These are phyloP conservation scores for Leptosomus discolor DNA, from an alignment of 2,113 vertebrate species.

Conservation along the genomic window DNA sequence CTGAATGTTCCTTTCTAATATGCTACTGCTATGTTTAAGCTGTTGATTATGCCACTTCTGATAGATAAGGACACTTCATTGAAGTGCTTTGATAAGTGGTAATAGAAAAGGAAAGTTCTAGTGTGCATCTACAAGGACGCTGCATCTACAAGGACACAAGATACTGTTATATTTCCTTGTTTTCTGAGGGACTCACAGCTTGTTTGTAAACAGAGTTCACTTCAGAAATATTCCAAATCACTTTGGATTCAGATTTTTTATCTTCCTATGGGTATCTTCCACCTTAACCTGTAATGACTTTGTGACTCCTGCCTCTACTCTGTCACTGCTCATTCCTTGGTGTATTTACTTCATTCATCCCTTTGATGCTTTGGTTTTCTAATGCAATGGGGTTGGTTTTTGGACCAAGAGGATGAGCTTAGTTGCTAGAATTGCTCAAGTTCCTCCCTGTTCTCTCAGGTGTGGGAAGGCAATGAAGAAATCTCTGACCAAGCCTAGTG, in stretches of 20 bases:
- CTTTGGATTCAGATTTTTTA: background rate
- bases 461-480: background rate
- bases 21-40: background rate
- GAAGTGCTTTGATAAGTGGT: conserved; percentile 37
- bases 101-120: conserved; percentile 4
- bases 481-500: background rate
- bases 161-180: background rate
- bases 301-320: background rate
- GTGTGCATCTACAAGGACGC: background rate
- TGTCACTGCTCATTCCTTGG: background rate
- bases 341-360: background rate
- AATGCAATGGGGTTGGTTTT: background rate
- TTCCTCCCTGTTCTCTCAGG: background rate
- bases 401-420: background rate
- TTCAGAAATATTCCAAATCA: background rate
- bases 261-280: background rate
- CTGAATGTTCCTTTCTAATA: background rate
- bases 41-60: conserved; percentile 2
- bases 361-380: background rate
- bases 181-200: background rate
- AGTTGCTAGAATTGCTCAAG: background rate
- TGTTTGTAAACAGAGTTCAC: background rate
- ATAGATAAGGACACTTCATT: background rate
- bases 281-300: background rate
- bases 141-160: background rate